Evolutionary conservation across 2,888 invertebrate species (phyloP), one percentile per base, ranked within the genome.

Genomic region (Caenorhabditis angaria): DNA sequence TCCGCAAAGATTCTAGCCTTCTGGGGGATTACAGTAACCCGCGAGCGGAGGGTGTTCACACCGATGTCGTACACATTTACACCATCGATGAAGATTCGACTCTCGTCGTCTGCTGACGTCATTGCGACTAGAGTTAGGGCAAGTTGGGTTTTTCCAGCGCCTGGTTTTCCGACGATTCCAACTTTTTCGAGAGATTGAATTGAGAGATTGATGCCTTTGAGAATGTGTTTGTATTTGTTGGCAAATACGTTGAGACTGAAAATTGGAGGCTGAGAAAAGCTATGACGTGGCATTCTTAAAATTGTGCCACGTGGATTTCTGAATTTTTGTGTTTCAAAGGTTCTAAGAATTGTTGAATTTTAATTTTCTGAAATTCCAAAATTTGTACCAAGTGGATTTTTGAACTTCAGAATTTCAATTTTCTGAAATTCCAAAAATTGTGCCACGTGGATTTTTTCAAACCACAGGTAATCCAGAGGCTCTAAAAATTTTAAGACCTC

Each of bases 1-100:
- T 96, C 72, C 32, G 89, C 80, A 24, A 88, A 88, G 10, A 91
- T 81, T n/a, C 77, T 78, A 1, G 85, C 78, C 55, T 81, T 88
- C 85, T 78, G 78, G 0, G 90, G 89, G 67, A 90, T 94, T 86
- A 94, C 93, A 51, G 94, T 94, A 78, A 94, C 90, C 78, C 92
- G 91, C 12, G 93, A 92, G 73, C 95, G 91, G 78, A 95, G 89
- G 84, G 93, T 92, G 88, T 95, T 94, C 55, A 95, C 90, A 22
- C 94, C 94, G 83, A 95, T 90, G 60, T 91, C 91, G 8, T 93
- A 78, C 93, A 89, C 92, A 88, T 86, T 77, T 10, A 82, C 55
- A 14, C 75, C 84, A 62, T 86, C 86, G 1, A 86, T 80, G 47
- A 82, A 51, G 51, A 87, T 82, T 57, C 70, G 66, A 12, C 86